phyloP scores from a whole-genome alignment of 2,888 invertebrate genomes.

The Xylocampa areola region DNA sequence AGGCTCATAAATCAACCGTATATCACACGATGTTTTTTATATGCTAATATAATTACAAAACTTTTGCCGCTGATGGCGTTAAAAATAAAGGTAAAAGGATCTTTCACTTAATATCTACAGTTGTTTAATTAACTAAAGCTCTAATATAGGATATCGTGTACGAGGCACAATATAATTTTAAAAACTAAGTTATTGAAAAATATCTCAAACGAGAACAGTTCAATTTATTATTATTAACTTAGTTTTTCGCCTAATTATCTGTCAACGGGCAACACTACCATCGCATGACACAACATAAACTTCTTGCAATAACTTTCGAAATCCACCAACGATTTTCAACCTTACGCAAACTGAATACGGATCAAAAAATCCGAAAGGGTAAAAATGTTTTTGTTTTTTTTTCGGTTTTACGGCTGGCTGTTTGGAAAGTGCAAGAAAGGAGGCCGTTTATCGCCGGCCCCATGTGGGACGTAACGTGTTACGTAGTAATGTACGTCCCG shows the following conservation, averaged over 20 bases:
- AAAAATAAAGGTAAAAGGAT: too few species aligned
- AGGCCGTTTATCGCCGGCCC: conserved; percentile 62
- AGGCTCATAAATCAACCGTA: too few species aligned
- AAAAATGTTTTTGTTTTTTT: conserved; percentile 31
- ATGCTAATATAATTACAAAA: too few species aligned
- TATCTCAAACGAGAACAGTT: too few species aligned
- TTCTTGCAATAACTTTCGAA: not conserved
- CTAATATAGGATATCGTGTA: too few species aligned
- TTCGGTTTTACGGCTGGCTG: conserved; percentile 58
- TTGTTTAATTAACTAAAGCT: too few species aligned
- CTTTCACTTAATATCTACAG: too few species aligned
- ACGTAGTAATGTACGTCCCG: conserved; percentile 32
- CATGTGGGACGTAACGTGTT: conserved; percentile 43
- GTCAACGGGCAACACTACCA: not conserved
- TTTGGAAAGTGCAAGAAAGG: conserved; percentile 64
- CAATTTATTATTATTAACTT: too few species aligned
- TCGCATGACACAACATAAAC: conserved; percentile 11
- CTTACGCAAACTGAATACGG: conserved; percentile 3
- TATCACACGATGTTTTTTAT: too few species aligned
- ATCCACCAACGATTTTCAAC: conserved; percentile 10
- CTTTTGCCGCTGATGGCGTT: too few species aligned
- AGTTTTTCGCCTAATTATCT: not conserved
- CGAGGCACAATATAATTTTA: too few species aligned
- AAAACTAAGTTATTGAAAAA: too few species aligned
- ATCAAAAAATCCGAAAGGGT: conserved; percentile 8